Evolutionary conservation across 2,888 invertebrate genomes (phyloP).

Genomic region (Mellilla xanthometata): DNA sequence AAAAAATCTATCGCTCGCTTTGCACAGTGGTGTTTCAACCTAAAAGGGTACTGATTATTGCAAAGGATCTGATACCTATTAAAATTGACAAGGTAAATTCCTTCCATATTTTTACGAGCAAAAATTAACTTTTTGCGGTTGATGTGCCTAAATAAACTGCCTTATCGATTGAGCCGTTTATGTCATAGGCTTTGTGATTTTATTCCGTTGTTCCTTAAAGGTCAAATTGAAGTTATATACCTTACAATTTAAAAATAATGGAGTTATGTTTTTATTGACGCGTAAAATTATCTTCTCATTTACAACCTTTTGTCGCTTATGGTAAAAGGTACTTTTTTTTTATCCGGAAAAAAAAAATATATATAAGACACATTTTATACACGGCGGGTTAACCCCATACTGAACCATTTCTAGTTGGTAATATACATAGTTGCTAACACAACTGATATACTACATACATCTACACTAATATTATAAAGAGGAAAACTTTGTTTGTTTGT

Average conservation of each 20-base stretch:
- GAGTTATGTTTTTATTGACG: no score
- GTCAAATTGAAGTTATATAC: conserved; percentile 1
- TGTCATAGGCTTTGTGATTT: conserved; percentile 14
- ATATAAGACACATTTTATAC: no score
- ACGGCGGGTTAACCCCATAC: no score
- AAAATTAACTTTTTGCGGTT: conserved; percentile 13
- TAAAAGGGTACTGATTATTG: conserved; percentile 24
- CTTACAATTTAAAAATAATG: background rate
- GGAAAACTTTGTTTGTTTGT: no score
- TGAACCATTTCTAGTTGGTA: no score
- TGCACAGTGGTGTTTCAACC: background rate
- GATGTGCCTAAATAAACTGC: conserved; percentile 23
- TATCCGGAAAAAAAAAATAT: no score
- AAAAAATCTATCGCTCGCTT: background rate
- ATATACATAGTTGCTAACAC: no score
- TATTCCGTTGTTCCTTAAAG: conserved; percentile 13
- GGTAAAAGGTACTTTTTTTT: no score
- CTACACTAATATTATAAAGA: no score
- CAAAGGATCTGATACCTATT: conserved; percentile 20
- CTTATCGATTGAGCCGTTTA: conserved; percentile 17
- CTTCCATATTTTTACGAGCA: conserved; percentile 9
- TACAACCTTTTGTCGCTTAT: no score
- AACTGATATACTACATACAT: no score
- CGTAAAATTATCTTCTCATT: no score
- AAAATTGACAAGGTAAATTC: conserved; percentile 31